A percentile compares a stretch with the other conserved stretches of the same genome.
Evolutionary conservation across 2,888 invertebrate species (phyloP).

Genomic region (Eupithecia pulchellata): DNA sequence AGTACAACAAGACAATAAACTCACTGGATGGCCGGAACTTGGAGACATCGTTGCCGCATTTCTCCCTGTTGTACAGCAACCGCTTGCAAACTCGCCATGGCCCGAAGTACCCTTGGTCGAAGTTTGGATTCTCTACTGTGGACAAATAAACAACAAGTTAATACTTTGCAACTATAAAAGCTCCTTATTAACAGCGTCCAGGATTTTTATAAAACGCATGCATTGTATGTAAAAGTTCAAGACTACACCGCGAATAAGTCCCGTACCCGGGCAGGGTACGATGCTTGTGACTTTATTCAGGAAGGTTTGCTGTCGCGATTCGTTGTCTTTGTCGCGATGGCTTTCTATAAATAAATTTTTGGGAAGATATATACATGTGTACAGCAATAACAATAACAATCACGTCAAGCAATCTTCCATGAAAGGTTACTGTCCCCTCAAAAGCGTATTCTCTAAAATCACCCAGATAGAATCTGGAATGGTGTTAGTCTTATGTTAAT

Average conservation of each 20-base stretch:
- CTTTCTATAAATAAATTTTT: neutral
- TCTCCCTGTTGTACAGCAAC: constrained; percentile 91
- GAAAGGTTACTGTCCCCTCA: neutral
- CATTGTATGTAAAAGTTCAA: neutral
- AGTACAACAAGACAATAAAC: too few relatives aligned
- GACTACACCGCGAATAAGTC: neutral
- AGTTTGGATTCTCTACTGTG: constrained; percentile 87
- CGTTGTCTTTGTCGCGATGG: neutral
- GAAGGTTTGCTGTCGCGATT: neutral
- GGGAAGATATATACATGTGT: neutral
- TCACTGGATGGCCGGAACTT: constrained; percentile 92
- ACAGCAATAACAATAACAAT: neutral
- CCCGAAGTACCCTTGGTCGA: constrained; percentile 94
- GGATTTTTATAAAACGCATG: neutral
- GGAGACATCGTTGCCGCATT: constrained; percentile 91
- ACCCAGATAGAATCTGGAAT: neutral
- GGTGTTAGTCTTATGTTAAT: neutral
- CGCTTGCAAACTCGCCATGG: constrained; percentile 95
- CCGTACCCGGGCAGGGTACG: neutral
- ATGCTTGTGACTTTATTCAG: neutral
- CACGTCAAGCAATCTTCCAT: neutral
- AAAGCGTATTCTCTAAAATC: neutral
- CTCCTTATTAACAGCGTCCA: neutral
- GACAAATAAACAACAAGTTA: constrained; percentile 50
- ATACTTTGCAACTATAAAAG: neutral